A percentile compares a stretch with the other conserved stretches of the same genome.
Evolutionary conservation across 2,797 vertebrate genomes (phyloP).

Genomic region (Microctenopoma stevenorrisi): DNA sequence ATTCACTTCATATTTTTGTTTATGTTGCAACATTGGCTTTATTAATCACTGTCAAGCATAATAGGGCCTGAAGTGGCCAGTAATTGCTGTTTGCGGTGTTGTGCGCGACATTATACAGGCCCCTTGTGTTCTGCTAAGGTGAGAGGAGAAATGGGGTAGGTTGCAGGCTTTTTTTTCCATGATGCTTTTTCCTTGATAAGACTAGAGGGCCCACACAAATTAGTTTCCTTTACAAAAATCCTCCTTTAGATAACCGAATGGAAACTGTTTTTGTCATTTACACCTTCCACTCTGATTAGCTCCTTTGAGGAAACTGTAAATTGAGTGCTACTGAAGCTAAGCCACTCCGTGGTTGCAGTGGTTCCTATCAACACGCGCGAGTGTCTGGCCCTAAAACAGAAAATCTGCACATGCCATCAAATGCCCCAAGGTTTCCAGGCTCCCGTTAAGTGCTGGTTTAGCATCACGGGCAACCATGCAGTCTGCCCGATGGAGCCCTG

Average conservation of each 20-base stretch:
- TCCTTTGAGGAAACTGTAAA: slow-evolving; percentile 43
- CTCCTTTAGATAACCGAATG: slow-evolving; percentile 13
- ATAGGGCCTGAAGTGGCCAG: slow-evolving; percentile 62
- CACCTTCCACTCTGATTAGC: slow-evolving; percentile 11
- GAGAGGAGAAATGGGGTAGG: slow-evolving; percentile 37
- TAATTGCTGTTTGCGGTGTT: slow-evolving; percentile 68
- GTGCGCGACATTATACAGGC: slow-evolving; percentile 55
- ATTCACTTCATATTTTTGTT: slow-evolving; percentile 58
- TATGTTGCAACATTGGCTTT: slow-evolving; percentile 58
- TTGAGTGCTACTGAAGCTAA: slow-evolving; percentile 23
- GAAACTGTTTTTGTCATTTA: slow-evolving; percentile 20
- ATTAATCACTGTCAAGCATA: slow-evolving; percentile 81
- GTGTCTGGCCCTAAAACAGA: slow-evolving; percentile 39
- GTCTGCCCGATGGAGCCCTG: slow-evolving; percentile 54
- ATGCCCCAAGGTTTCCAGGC: slow-evolving; percentile 61
- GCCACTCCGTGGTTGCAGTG: slow-evolving; percentile 15
- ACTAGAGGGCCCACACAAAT: slow-evolving; percentile 10
- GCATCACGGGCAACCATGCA: slow-evolving; percentile 51
- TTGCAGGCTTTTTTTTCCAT: slow-evolving; percentile 3
- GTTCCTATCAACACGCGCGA: slow-evolving; percentile 56
- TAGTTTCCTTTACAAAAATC: slow-evolving; percentile 15
- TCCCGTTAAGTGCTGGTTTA: slow-evolving; percentile 66
- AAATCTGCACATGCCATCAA: slow-evolving; percentile 53
- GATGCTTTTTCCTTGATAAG: slow-evolving; percentile 17
- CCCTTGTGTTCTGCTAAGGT: slow-evolving; percentile 49